A percentile compares a stretch with the other conserved stretches of the same genome.
Conservation (phyloP, 2,797 vertebrate species). For the Syngnathus rostellatus region DNA sequence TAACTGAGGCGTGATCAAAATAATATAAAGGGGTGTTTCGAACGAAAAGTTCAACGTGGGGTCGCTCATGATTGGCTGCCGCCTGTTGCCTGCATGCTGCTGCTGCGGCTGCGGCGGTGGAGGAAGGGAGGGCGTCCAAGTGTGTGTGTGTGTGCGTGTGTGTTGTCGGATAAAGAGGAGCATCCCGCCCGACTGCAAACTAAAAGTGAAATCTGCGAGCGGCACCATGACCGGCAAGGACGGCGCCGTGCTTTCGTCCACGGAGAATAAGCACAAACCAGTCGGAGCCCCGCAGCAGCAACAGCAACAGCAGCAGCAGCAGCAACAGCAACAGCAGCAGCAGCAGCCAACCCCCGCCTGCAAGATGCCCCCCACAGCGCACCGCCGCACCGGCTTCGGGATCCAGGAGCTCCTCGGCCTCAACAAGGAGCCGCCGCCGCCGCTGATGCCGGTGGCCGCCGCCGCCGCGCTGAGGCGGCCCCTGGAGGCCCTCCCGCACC, state of each 20-base stretch:
- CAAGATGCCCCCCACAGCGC: conserved; percentile 63
- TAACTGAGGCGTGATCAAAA: neutral
- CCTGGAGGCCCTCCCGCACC: conserved; percentile 79
- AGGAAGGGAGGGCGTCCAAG: conserved; percentile 24
- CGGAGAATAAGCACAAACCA: conserved; percentile 72
- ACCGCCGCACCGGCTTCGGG: conserved; percentile 90
- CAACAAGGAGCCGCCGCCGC: conserved; percentile 79
- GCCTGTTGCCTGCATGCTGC: conserved; percentile 18
- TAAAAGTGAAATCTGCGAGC: conserved; percentile 33
- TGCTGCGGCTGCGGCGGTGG: no score
- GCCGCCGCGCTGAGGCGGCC: conserved; percentile 66
- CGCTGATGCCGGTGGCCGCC: neutral
- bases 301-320: no score
- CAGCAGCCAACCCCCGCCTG: conserved; percentile 49
- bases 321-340: neutral
- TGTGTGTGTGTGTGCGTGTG: conserved; percentile 44
- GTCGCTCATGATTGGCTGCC: conserved; percentile 83
- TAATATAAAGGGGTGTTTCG: neutral
- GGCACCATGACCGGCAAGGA: conserved; percentile 86
- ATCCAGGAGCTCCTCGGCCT: conserved; percentile 96
- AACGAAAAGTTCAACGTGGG: neutral
- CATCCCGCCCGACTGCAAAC: conserved; percentile 64
- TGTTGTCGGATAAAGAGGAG: conserved; percentile 37
- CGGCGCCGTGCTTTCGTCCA: conserved; percentile 74
- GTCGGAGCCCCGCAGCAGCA: conserved; percentile 8